Conservation (phyloP, 2,888 invertebrate species). For the Boloria euphrosyne region DNA sequence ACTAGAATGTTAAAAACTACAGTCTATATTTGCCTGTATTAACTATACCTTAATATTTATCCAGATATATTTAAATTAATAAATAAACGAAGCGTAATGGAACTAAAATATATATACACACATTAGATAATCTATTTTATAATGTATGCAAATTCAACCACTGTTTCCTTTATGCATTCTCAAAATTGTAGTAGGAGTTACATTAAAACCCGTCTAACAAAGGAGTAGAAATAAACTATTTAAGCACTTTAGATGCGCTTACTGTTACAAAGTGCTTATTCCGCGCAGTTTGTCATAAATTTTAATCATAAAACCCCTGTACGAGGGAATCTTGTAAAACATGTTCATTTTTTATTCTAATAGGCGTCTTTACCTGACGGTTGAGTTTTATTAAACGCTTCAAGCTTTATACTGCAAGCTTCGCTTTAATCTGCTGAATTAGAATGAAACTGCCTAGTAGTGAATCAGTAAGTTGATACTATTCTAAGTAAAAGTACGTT, state of each 20-base stretch:
- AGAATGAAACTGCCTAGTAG: no score
- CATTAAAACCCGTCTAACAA: slow-evolving; percentile 4
- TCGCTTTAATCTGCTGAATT: neutral
- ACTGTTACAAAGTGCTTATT: slow-evolving; percentile 10
- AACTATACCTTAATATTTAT: no score
- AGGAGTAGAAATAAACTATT: slow-evolving; percentile 17
- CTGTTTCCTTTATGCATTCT: neutral
- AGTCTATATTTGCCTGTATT: no score
- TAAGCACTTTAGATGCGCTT: slow-evolving; percentile 8
- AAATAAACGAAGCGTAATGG: no score
- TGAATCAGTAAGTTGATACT: no score
- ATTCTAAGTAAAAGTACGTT: no score
- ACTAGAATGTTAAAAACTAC: no score
- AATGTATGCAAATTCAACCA: neutral
- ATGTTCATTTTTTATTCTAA: slow-evolving; percentile 38
- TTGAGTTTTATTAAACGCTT: slow-evolving; percentile 25
- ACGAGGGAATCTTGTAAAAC: slow-evolving; percentile 27
- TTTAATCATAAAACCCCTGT: slow-evolving; percentile 32
- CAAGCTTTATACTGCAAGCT: slow-evolving; percentile 1
- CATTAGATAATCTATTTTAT: no score
- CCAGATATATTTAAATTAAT: no score
- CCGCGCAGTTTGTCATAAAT: slow-evolving; percentile 31
- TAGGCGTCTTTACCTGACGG: slow-evolving; percentile 31
- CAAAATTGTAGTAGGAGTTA: neutral
- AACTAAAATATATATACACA: no score